These are phyloP conservation scores for Vesta saturnalis DNA, from an alignment of 2,888 invertebrate genomes.

Conservation along the genomic window DNA sequence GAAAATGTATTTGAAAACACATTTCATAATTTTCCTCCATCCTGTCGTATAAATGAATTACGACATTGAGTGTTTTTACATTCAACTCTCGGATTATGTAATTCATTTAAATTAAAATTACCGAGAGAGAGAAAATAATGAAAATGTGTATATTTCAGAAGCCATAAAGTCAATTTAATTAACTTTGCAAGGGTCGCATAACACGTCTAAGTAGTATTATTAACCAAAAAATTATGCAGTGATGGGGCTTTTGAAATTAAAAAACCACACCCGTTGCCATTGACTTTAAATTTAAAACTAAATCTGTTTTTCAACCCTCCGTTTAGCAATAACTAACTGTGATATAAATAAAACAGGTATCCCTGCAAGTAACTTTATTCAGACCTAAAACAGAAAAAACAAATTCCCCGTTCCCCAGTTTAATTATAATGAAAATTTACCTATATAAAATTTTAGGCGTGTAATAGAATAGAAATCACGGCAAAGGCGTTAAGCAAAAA, in stretches of 20 bases:
- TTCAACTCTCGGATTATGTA: background rate
- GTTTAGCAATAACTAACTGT: background rate
- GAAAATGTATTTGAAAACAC: background rate
- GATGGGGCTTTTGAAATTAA: background rate
- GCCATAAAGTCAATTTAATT: background rate
- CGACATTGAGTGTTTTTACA: background rate
- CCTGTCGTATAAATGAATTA: background rate
- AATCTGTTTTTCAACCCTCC: background rate
- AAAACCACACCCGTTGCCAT: background rate
- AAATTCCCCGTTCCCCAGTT: background rate
- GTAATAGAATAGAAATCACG: too few relatives aligned
- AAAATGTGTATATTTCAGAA: conserved; percentile 1
- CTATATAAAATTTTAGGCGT: too few relatives aligned
- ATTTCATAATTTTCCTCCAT: background rate
- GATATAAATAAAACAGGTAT: background rate
- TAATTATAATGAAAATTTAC: background rate
- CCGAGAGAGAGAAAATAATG: background rate
- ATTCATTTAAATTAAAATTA: conserved; percentile 2
- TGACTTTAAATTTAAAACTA: background rate
- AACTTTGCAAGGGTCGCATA: conserved; percentile 2
- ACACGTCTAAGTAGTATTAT: background rate
- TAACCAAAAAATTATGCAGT: background rate
- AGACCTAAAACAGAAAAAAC: background rate
- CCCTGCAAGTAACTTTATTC: background rate
- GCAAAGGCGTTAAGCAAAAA: background rate